Percentiles rank a stretch among this genome's conserved stretches.
Conservation (phyloP, 2,797 vertebrate species). For the Gallinago stenura region DNA sequence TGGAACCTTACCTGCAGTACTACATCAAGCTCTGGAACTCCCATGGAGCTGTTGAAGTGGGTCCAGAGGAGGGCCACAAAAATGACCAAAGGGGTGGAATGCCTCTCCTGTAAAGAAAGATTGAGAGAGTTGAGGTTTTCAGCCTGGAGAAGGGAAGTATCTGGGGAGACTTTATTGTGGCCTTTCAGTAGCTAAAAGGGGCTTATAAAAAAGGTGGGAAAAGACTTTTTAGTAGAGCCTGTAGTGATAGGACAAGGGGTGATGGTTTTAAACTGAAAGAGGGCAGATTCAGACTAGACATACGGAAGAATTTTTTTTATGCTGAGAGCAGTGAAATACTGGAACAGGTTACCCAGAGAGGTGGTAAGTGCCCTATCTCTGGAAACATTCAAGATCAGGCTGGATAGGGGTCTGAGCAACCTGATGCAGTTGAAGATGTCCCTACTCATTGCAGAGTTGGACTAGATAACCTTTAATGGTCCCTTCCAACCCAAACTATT, state of each 20-base stretch:
- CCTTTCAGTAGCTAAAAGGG: neutral
- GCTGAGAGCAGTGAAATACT: too few relatives aligned
- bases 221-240: neutral
- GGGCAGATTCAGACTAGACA: neutral
- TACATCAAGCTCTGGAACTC: neutral
- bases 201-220: neutral
- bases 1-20: neutral
- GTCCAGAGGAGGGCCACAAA: neutral
- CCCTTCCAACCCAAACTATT: neutral
- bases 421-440: neutral
- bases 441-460: neutral
- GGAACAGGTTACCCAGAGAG: neutral
- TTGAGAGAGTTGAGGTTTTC: neutral
- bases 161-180: neutral
- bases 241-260: neutral
- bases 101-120: neutral
- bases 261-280: neutral
- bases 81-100: neutral
- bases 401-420: neutral
- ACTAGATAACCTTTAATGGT: neutral
- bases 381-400: neutral
- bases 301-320: neutral
- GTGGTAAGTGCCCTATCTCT: too few relatives aligned
- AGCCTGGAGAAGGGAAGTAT: neutral
- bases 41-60: neutral